A percentile compares a stretch with the other conserved stretches of the same genome.
Conservation (phyloP, 2,113 vertebrate genomes). For the Ailurus styani region DNA sequence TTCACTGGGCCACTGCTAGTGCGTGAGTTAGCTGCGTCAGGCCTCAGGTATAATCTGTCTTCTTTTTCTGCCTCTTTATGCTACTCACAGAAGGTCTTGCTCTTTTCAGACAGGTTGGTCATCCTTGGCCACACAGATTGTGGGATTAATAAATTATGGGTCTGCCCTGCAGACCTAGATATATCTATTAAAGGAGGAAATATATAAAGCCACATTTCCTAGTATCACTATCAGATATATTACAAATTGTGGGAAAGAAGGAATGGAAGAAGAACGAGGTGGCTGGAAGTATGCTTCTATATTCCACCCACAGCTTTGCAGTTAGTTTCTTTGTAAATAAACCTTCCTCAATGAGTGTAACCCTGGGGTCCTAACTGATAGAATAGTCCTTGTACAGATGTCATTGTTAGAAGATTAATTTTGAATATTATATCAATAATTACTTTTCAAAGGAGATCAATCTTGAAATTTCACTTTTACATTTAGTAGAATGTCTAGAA, state of each 20-base stretch:
- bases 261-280: not conserved
- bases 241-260: not conserved
- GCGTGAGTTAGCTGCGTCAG: not conserved
- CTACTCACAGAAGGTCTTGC: not conserved
- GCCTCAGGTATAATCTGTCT: not conserved
- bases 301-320: not conserved
- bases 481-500: too few species aligned
- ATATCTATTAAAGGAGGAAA: not conserved
- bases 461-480: not conserved
- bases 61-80: not conserved
- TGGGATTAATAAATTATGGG: not conserved
- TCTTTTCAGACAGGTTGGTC: not conserved
- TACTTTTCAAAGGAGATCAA: conserved; percentile 8
- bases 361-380: not conserved
- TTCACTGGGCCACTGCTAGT: not conserved
- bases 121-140: not conserved
- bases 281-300: not conserved
- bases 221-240: not conserved
- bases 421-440: not conserved
- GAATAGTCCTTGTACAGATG: not conserved
- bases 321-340: not conserved
- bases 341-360: not conserved
- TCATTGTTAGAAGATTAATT: not conserved
- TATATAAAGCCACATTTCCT: not conserved
- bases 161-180: not conserved